Evolutionary conservation across 2,797 vertebrate species (phyloP).

Genomic region (Mormyrops boulengeri): DNA sequence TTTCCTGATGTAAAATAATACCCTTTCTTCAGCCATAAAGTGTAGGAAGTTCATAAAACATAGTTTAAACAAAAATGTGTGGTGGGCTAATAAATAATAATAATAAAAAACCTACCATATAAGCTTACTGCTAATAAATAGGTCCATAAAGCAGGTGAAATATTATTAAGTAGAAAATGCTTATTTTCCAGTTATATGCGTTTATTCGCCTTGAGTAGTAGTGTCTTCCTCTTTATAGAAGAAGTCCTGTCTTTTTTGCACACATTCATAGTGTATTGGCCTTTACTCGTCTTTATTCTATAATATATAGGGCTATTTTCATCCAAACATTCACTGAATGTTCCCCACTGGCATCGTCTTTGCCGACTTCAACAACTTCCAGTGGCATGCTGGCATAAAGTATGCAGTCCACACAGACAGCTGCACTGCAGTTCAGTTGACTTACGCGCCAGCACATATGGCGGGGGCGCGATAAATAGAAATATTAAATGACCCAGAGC

Average conservation of each 20-base stretch:
- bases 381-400: slow-evolving; percentile 83
- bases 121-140: not conserved
- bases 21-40: not conserved
- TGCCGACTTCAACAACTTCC: slow-evolving; percentile 76
- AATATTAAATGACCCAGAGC: slow-evolving; percentile 70
- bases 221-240: not conserved
- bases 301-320: slow-evolving; percentile 74
- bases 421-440: slow-evolving; percentile 78
- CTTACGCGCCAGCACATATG: slow-evolving; percentile 73
- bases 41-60: not conserved
- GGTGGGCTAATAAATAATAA: not conserved
- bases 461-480: slow-evolving; percentile 74
- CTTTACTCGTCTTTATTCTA: slow-evolving; percentile 42
- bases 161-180: not conserved
- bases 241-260: not conserved
- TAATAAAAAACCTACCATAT: not conserved
- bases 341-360: slow-evolving; percentile 69
- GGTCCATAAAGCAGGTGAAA: not conserved
- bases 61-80: not conserved
- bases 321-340: slow-evolving; percentile 14
- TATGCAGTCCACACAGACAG: slow-evolving; percentile 78
- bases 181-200: not conserved
- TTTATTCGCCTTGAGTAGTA: not conserved
- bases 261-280: not conserved
- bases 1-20: not conserved